Evolutionary conservation across 2,888 invertebrate species (phyloP), one percentile per base, ranked within the genome.

Genomic region (Parelbella ahira): DNA sequence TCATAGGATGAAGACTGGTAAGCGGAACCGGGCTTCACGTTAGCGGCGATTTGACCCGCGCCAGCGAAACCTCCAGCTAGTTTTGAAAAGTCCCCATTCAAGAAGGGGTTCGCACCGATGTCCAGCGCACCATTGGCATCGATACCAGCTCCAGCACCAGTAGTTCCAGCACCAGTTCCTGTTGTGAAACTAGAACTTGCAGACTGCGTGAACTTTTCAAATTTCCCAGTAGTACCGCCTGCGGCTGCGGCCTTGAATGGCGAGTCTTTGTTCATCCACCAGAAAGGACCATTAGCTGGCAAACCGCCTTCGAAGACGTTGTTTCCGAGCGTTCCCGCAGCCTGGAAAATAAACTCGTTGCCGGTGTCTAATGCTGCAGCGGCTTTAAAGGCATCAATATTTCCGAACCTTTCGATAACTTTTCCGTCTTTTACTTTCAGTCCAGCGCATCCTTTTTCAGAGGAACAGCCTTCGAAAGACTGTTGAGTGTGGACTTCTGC

Each of bases 241-340:
- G 4, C 30, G 6, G 5, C 19, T 10, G 15, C 15, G 33, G 73
- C 78, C 54, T 89, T 89, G 63, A 91, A 88, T 0, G 91, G 91
- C 0, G 89, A 90, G 50, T 90, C 74, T 12, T 88, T 72, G 45
- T 81, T 81, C 81, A 89, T 88, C 91, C 91, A 91, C 91, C 91
- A 91, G 65, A 86, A 90, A 0, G 87, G 87, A 7, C 68, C 73
- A n/a, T 70, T 69, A 1, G 63, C 65, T 0, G 72, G 63, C 0
- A 70, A 51, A 1, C 60, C 70, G 2, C 70, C 74, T 47, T 80
- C 75, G 0, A 81, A 67, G 0, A 73, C 63, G 6, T 62, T 60
- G 1, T 19, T 19, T 1, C 63, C 69, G 6, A 71, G 58, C 1
- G 56, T 58, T 0, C 74, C 80, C 7, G 79, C 73, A 0, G 78